Evolutionary conservation across 2,113 vertebrate genomes (phyloP).

Genomic region (Paramormyrops kingsleyae): DNA sequence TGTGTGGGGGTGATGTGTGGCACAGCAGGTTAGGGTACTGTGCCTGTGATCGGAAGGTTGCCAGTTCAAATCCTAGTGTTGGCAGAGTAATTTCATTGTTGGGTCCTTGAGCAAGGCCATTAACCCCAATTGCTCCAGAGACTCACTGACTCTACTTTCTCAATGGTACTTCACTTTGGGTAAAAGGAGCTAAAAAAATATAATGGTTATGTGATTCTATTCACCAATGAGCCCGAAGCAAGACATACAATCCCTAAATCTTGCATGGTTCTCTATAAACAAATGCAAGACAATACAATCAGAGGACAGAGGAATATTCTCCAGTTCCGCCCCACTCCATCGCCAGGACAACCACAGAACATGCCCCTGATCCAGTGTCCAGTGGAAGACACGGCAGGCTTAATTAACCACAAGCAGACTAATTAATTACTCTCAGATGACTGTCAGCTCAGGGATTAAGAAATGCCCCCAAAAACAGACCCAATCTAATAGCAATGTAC

Average conservation of each 20-base stretch:
- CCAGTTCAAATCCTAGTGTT: neutral
- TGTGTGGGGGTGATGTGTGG: neutral
- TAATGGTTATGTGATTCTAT: neutral
- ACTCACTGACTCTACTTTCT: neutral
- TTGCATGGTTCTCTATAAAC: neutral
- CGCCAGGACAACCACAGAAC: neutral
- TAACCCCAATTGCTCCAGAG: neutral
- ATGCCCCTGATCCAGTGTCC: neutral
- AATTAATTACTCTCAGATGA: conserved; percentile 25
- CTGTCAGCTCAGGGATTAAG: conserved; percentile 25
- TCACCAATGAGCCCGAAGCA: neutral
- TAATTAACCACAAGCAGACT: conserved; percentile 31
- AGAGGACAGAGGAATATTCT: neutral
- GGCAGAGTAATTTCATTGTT: neutral
- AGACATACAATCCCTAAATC: neutral
- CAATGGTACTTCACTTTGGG: neutral
- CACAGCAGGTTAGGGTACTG: neutral
- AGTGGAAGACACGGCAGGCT: conserved; percentile 26
- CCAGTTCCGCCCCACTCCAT: neutral
- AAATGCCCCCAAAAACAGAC: conserved; percentile 13
- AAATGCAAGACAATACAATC: neutral
- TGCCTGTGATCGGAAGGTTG: neutral
- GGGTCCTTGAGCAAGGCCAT: neutral
- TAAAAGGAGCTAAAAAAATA: neutral
- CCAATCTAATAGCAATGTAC: neutral